Base-by-base conservation (phyloP, 1,140 invertebrate species). In the Panulirus ornatus region DNA sequence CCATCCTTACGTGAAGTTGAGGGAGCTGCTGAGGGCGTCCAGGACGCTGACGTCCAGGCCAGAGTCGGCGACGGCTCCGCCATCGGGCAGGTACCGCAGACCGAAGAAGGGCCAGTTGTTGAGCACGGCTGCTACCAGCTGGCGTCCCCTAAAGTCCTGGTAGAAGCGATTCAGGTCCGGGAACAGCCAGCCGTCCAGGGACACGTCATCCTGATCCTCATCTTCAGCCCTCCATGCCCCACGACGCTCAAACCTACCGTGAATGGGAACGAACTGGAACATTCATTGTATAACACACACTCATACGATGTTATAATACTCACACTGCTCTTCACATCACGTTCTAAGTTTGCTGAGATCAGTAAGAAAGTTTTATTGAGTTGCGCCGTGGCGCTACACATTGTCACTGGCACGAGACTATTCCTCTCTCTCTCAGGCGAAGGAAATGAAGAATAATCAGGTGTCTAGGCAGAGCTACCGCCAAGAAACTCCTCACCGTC, bases 1-100 rank as follows among this genome's bases (percentile, higher is more conserved):
- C n/a, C n/a, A 30, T 34, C 11, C 83, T 85, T n/a, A 85, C 83
- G 83, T 85, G 38, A 85, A 85, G 83, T 85, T 85, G 40, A 85
- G 27, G 30, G 14, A 27, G 9, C 75, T 42, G 47, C 42, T 51
- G 30, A 85, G 70, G 11, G 83, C 36, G 83, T 85, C 51, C 66
- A 85, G 83, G 42, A 85, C 51, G 70, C 70, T 85, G 44, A 85
- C 70, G 22, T 85, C 83, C 0, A 85, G n/a, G 0, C 83, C 83
- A 14, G 83, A 71, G 27, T 85, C 83, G 30, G 83, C 83, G 40
- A 5, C 30, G 19, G 44, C 38, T 8, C 0, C 11, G 3, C 83
- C 70, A 2, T 51, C 40, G 2, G 5, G 14, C 0, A 30, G 38
- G 36, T 85, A 30, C n/a, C 66, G 40, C n/a, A 85, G 51, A 0